Conservation (phyloP, 2,888 invertebrate genomes). For the Dasysyrphus tricinctus region DNA sequence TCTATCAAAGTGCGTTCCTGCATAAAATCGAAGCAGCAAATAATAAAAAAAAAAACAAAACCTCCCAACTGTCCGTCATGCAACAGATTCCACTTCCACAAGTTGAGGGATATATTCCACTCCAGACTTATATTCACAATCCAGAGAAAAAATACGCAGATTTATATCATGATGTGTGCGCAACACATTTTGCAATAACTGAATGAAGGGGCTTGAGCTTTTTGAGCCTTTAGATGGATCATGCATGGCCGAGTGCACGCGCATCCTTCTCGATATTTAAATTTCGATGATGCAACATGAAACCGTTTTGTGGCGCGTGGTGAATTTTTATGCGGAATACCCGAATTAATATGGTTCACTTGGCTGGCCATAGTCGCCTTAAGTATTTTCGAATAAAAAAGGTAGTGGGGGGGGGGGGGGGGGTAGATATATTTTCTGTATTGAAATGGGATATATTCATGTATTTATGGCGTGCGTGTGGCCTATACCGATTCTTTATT, state of each 20-base stretch:
- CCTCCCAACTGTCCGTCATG: neutral
- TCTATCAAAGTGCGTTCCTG: slow-evolving; percentile 58
- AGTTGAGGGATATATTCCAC: neutral
- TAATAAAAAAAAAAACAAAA: neutral
- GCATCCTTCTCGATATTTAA: slow-evolving; percentile 55
- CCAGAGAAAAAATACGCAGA: slow-evolving; percentile 31
- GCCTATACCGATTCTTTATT: slow-evolving; percentile 61
- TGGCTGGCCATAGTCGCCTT: neutral
- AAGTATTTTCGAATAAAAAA: neutral
- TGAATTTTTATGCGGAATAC: slow-evolving; percentile 34
- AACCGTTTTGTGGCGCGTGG: slow-evolving; percentile 37
- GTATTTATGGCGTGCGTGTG: slow-evolving; percentile 44
- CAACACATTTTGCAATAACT: slow-evolving; percentile 36
- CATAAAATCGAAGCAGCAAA: slow-evolving; percentile 34
- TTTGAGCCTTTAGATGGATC: slow-evolving; percentile 45
- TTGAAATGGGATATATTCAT: slow-evolving; percentile 46
- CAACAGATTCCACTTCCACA: slow-evolving; percentile 53
- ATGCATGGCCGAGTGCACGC: slow-evolving; percentile 55
- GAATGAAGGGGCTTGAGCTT: slow-evolving; percentile 30
- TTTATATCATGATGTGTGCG: slow-evolving; percentile 26
- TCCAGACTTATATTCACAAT: neutral
- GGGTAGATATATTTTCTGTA: neutral
- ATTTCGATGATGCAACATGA: slow-evolving; percentile 48
- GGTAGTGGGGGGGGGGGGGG: no score
- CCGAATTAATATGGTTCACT: slow-evolving; percentile 51